These are phyloP conservation scores for Centropyge bicolor DNA, from an alignment of 2,797 vertebrate species.

Conservation along the genomic window DNA sequence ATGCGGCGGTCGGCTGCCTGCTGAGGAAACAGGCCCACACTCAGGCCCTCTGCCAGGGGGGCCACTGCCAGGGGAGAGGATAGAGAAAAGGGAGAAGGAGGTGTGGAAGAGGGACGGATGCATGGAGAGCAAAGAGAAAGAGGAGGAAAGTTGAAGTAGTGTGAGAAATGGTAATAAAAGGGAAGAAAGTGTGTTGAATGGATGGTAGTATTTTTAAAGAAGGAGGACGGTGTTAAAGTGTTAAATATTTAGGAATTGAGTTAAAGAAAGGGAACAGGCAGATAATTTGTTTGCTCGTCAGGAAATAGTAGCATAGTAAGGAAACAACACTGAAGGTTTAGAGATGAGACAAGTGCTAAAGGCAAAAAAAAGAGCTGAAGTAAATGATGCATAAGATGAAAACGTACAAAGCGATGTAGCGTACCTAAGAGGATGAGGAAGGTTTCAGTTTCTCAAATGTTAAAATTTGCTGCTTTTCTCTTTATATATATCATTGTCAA, in stretches of 20 bases:
- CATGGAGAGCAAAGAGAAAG: constrained; percentile 18
- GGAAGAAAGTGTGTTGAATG: constrained; percentile 32
- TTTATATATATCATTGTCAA: not conserved
- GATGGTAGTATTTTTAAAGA: constrained; percentile 36
- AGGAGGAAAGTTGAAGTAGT: constrained; percentile 30
- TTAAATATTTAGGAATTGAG: constrained; percentile 22
- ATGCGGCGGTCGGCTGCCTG: constrained; percentile 62
- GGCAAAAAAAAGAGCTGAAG: not conserved
- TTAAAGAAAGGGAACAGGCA: not conserved
- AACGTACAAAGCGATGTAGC: constrained; percentile 6
- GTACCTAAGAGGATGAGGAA: constrained; percentile 7
- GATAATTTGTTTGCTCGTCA: constrained; percentile 25
- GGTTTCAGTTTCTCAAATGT: not conserved
- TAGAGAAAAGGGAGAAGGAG: constrained; percentile 45
- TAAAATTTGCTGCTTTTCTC: not conserved
- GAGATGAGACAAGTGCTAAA: constrained; percentile 15
- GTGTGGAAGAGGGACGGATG: constrained; percentile 48
- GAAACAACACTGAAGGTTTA: constrained; percentile 9
- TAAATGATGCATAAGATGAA: constrained; percentile 40
- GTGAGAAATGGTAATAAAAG: constrained; percentile 35
- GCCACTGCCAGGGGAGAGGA: constrained; percentile 59
- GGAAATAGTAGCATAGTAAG: constrained; percentile 4
- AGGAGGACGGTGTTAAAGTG: constrained; percentile 5
- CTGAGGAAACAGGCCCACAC: constrained; percentile 68
- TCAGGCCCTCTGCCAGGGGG: constrained; percentile 72